Evolutionary conservation across 2,888 invertebrate species (phyloP).

Genomic region (Drosophila putrida): DNA sequence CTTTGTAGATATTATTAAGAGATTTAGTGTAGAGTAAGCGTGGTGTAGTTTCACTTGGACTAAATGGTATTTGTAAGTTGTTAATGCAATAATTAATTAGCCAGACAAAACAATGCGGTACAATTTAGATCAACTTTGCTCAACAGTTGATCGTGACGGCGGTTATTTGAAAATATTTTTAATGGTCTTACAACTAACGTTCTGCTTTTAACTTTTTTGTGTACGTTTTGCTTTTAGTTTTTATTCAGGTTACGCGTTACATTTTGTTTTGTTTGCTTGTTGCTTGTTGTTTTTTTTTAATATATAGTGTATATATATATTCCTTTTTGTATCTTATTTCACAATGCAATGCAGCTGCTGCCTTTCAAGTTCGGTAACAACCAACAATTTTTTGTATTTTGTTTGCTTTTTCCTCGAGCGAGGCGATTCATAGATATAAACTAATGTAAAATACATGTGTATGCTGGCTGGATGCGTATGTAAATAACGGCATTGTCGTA

Average conservation of each 20-base stretch:
- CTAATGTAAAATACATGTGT: constrained; percentile 40
- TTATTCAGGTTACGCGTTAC: constrained; percentile 71
- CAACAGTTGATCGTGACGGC: constrained; percentile 31
- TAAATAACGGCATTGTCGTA: constrained; percentile 38
- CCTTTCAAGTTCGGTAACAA: constrained; percentile 53
- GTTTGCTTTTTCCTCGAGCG: constrained; percentile 52
- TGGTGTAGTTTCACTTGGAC: constrained; percentile 7
- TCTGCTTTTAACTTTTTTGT: constrained; percentile 39
- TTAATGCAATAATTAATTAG: constrained; percentile 24
- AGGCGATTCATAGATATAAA: constrained; percentile 43
- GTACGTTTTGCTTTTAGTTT: constrained; percentile 50
- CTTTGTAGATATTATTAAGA: constrained; percentile 8
- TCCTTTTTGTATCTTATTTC: constrained; percentile 40
- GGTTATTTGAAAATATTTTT: constrained; percentile 44
- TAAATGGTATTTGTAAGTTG: constrained; percentile 23
- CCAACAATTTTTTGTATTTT: constrained; percentile 59
- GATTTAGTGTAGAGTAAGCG: constrained; percentile 18
- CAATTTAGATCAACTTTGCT: constrained; percentile 32
- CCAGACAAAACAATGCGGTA: constrained; percentile 40
- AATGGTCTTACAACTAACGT: constrained; percentile 66
- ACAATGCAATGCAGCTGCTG: constrained; percentile 53
- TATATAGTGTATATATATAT: constrained; percentile 5
- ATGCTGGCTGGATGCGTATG: constrained; percentile 61
- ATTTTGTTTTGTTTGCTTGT: constrained; percentile 59
- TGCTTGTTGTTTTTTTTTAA: constrained; percentile 16